Conservation (phyloP, 2,113 vertebrate species). For the Amblyornis subalaris region DNA sequence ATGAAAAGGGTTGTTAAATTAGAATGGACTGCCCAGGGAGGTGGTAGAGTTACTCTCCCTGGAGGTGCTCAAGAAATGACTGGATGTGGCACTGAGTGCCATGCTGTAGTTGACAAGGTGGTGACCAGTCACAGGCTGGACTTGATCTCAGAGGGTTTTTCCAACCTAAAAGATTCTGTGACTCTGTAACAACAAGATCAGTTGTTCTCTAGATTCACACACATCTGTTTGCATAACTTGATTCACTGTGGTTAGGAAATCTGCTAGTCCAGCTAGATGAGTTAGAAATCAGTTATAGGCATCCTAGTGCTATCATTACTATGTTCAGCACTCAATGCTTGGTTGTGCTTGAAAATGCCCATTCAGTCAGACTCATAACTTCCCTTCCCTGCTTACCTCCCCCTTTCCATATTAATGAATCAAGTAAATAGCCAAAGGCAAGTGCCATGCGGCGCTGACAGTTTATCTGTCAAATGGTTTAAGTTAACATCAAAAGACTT, state of each 20-base stretch:
- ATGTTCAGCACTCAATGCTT: background rate
- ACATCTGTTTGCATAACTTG: background rate
- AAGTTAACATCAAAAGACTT: background rate
- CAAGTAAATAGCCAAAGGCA: background rate
- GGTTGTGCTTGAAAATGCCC: background rate
- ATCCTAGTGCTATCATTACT: background rate
- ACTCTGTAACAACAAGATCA: background rate
- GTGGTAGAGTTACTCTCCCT: background rate
- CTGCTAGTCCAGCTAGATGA: background rate
- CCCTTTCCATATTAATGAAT: background rate
- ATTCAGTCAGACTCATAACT: background rate
- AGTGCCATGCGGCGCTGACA: background rate
- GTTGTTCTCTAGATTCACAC: background rate
- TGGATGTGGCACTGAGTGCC: background rate
- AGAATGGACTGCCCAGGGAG: background rate
- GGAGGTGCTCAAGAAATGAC: background rate
- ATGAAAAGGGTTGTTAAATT: background rate
- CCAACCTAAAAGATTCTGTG: background rate
- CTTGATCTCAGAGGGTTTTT: background rate
- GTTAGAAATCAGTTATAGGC: background rate
- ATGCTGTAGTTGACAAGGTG: background rate
- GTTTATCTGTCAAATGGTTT: background rate
- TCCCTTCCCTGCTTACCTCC: background rate
- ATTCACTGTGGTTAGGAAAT: background rate
- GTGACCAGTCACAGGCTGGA: background rate